Evolutionary conservation across 2,888 invertebrate species (phyloP).

Genomic region (Drosophila nr. perissopoda): DNA sequence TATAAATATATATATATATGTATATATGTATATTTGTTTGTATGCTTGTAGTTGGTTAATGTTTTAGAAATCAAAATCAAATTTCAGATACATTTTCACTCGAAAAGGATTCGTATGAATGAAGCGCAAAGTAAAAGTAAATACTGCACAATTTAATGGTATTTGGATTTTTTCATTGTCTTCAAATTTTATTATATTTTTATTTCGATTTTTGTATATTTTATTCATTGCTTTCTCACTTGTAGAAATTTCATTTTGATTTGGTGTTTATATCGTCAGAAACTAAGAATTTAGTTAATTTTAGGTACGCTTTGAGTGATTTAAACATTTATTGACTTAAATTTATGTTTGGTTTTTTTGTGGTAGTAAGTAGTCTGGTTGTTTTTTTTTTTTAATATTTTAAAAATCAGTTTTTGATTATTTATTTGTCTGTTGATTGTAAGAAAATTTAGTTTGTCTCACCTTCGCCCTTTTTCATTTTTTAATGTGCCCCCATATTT

Average conservation of each 20-base stretch:
- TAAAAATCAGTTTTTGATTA: slow-evolving; percentile 63
- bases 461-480: slow-evolving; percentile 99
- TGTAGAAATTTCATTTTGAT: slow-evolving; percentile 84
- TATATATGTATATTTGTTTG: slow-evolving; percentile 31
- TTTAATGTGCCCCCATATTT: slow-evolving; percentile 99
- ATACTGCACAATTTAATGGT: slow-evolving; percentile 44
- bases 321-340: slow-evolving; percentile 66
- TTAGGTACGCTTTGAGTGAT: slow-evolving; percentile 38
- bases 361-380: slow-evolving; percentile 65
- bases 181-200: neutral
- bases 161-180: slow-evolving; percentile 1
- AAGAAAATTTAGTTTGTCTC: slow-evolving; percentile 86
- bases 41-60: slow-evolving; percentile 35
- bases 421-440: slow-evolving; percentile 71
- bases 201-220: slow-evolving; percentile 8
- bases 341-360: slow-evolving; percentile 62
- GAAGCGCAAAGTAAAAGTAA: slow-evolving; percentile 78
- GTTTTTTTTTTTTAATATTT: slow-evolving; percentile 46
- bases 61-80: slow-evolving; percentile 82
- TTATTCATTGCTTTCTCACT: slow-evolving; percentile 15
- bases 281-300: slow-evolving; percentile 60
- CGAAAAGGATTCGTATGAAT: slow-evolving; percentile 67
- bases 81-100: slow-evolving; percentile 74
- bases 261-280: slow-evolving; percentile 81
- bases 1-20: slow-evolving; percentile 30